Evolutionary conservation across 2,797 vertebrate genomes (phyloP).

Genomic region (Podargus strigoides): DNA sequence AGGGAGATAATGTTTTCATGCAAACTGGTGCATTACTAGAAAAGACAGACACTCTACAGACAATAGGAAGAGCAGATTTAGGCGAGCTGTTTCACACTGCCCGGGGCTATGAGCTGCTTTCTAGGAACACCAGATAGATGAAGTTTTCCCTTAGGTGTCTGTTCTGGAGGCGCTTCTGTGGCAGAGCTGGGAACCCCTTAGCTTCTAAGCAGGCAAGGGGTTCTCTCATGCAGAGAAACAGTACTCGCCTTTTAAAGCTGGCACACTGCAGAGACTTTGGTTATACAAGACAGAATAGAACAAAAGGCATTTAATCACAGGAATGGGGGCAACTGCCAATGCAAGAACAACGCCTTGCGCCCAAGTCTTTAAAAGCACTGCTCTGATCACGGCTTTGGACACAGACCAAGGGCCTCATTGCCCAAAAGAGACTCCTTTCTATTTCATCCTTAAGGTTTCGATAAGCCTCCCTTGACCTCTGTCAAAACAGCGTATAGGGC

Average conservation of each 20-base stretch:
- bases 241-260: background rate
- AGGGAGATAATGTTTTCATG: conserved; percentile 7
- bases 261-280: background rate
- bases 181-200: background rate
- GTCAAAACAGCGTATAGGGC: background rate
- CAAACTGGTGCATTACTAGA: background rate
- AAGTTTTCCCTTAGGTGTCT: background rate
- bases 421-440: background rate
- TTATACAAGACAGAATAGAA: conserved; percentile 1
- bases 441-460: background rate
- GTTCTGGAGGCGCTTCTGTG: background rate
- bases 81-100: background rate
- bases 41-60: background rate
- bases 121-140: background rate
- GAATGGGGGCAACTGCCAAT: background rate
- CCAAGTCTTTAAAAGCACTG: background rate
- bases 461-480: background rate
- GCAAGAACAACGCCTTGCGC: background rate
- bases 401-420: background rate
- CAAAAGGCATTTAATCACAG: conserved; percentile 39
- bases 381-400: background rate
- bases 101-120: background rate
- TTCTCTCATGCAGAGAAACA: background rate
- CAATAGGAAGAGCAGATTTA: background rate
- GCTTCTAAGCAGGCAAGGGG: background rate